Base-by-base conservation (phyloP, 2,113 vertebrate species). In the Podilymbus podiceps region DNA sequence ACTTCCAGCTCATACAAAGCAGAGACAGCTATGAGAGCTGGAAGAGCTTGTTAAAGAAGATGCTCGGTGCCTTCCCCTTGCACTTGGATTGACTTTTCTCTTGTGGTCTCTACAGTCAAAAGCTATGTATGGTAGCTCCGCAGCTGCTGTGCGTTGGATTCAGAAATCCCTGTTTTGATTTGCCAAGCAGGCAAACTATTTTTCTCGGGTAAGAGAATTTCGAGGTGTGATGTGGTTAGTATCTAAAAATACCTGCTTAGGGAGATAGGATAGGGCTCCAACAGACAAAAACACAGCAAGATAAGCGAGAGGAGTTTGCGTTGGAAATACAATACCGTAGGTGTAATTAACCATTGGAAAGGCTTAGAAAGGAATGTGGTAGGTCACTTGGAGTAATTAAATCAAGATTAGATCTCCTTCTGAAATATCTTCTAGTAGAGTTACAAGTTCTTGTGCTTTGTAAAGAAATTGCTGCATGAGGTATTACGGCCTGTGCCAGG, bases 351-450 rank as follows among this genome's bases (percentile, higher is more conserved):
- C 90, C 69, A 91, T 86, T 97, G 96, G 83, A 94, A 95, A 46
- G 0, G 5, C 53, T 93, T 86, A 53, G 88, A 81, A 85, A 91
- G 90, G 89, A 97, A 95, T 97, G 96, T 82, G 92, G 94, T 95
- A 85, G 95, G 93, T 97, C 86, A 66, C 73, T 93, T 46, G 63
- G 86, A 90, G 83, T 96, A 97, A 97, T 97, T 97, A 97, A 97
- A 72, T 75, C 79, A 78, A 96, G 96, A 95, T 95, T 96, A 95
- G 53, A 94, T 97, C 92, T 94, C 52, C 62, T 93, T 92, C 86
- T 96, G 92, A 95, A 93, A 78, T 94, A 81, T 87, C 84, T 89
- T 59, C 74, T 92, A 85, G 69, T 69, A 91, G 92, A 97, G 58
- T 49, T 96, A 94, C 92, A 90, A 96, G 94, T 97, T 97, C 88